Percentiles rank a stretch among this genome's conserved stretches.
phyloP scores from a whole-genome alignment of 2,888 invertebrate genomes.

The Arge pagana region DNA sequence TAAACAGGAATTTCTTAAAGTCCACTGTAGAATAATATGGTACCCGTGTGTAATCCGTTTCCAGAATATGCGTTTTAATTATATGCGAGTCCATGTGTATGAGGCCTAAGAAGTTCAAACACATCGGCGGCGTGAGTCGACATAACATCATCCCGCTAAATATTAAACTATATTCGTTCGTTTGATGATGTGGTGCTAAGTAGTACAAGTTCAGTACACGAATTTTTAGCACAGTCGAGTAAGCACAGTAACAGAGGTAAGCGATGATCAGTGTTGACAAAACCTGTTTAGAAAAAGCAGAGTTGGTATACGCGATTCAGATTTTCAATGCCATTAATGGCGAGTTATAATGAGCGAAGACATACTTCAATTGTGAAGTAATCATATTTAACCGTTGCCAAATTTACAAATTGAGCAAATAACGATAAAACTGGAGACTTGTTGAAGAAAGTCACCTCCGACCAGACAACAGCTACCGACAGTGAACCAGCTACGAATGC shows the following conservation, averaged over 20 bases:
- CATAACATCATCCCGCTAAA: conserved; percentile 99
- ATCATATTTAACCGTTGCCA: conserved; percentile 81
- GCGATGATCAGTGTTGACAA: conserved; percentile 89
- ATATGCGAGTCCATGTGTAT: conserved; percentile 98
- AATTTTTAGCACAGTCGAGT: conserved; percentile 96
- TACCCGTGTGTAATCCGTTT: conserved; percentile 95
- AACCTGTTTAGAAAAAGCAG: conserved; percentile 62
- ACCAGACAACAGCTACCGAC: conserved; percentile 96
- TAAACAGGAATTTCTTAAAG: background rate
- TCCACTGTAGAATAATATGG: conserved; percentile 37
- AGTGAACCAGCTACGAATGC: conserved; percentile 76
- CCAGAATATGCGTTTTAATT: conserved; percentile 77
- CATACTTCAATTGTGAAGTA: conserved; percentile 95
- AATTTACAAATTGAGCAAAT: conserved; percentile 91
- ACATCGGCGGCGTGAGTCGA: conserved; percentile 96
- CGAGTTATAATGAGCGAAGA: no score
- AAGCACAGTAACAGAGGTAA: conserved; percentile 97
- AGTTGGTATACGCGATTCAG: no score
- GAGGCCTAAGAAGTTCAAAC: conserved; percentile 95
- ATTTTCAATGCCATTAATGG: no score
- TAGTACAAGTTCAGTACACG: conserved; percentile 96
- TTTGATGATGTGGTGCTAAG: conserved; percentile 95
- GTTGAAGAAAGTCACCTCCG: conserved; percentile 97
- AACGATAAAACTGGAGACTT: conserved; percentile 90
- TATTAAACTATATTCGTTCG: conserved; percentile 97